Evolutionary conservation across 2,888 invertebrate genomes (phyloP), one percentile per base, ranked within the genome.

Genomic region (Diarsia mendica): DNA sequence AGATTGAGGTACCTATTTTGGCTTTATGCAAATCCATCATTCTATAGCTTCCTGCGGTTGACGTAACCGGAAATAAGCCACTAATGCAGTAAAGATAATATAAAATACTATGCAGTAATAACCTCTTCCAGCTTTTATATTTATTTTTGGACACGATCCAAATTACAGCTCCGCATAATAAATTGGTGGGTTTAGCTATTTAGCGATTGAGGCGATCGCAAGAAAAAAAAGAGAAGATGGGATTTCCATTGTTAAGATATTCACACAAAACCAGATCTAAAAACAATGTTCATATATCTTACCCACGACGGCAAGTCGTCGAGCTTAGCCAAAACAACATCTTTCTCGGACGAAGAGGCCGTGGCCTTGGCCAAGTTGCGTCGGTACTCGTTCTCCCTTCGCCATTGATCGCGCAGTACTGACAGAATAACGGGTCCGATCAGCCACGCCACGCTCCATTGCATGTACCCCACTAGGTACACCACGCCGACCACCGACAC

Each of bases 231-330:
- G 6, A 28, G 11, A 72, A 33, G 13, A 39, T 39, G 8, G 39
- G 39, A 39, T 39, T 20, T 11, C 11, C 15, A 48, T 53, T 18
- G 3, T 28, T 13, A 28, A n/a, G 18, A 72, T 39, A 20, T 18
- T n/a, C 28, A 69, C 33, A 58, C 33, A 61, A 4, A 53, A 55
- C n/a, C 23, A 79, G 39, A 39, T 72, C 13, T 51, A n/a, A 15
- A 55, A n/a, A 55, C 55, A 18, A 67, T 67, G n/a, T 20, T 60
- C 3, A 60, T 63, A 63, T 71, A 63, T 80, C 97, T 97, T 94
- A 99, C 99, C 99, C 99, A 99, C 46, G 99, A 98, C 51, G 99
- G 99, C 88, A 99, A 95, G 94, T 99, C 99, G 91, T 98, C 98
- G 71, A 99, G 97, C 90, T 98, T 97, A 5, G 98, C 99, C 82